Percentiles rank a stretch among this genome's conserved stretches.
These are phyloP conservation scores for Ametastegia equiseti DNA, from an alignment of 2,888 invertebrate genomes.

Conservation along the genomic window DNA sequence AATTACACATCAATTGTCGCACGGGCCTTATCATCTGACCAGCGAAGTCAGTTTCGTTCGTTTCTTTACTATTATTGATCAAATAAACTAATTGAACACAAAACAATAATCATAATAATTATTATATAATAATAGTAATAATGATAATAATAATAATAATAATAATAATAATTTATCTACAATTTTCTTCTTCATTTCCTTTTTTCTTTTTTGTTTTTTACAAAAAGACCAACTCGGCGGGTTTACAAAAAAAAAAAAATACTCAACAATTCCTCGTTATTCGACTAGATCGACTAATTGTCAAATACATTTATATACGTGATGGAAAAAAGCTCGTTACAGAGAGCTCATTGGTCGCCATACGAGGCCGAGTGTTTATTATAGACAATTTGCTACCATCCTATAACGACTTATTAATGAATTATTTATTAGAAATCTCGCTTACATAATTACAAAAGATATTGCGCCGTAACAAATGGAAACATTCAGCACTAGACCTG, in stretches of 20 bases:
- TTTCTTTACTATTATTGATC: neutral
- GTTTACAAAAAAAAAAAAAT: neutral
- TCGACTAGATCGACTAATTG: neutral
- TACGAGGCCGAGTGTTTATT: neutral
- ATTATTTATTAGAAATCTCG: neutral
- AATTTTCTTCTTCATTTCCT: neutral
- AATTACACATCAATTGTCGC: conserved; percentile 21
- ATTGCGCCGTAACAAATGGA: neutral
- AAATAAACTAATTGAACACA: conserved; percentile 5
- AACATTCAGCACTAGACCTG: neutral
- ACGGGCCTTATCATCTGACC: neutral
- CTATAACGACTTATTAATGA: neutral
- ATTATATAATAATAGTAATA: neutral
- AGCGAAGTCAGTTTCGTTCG: neutral
- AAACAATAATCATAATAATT: neutral
- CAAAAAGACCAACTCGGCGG: neutral
- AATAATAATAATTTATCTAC: neutral
- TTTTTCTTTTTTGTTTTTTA: neutral
- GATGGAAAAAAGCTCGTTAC: neutral
- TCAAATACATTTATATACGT: no score
- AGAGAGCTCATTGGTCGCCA: conserved; percentile 13
- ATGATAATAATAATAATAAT: neutral
- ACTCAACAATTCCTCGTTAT: neutral
- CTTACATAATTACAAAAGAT: neutral
- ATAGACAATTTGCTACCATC: conserved; percentile 27